phyloP scores from a whole-genome alignment of 2,113 vertebrate species.

The Anser cygnoides region DNA sequence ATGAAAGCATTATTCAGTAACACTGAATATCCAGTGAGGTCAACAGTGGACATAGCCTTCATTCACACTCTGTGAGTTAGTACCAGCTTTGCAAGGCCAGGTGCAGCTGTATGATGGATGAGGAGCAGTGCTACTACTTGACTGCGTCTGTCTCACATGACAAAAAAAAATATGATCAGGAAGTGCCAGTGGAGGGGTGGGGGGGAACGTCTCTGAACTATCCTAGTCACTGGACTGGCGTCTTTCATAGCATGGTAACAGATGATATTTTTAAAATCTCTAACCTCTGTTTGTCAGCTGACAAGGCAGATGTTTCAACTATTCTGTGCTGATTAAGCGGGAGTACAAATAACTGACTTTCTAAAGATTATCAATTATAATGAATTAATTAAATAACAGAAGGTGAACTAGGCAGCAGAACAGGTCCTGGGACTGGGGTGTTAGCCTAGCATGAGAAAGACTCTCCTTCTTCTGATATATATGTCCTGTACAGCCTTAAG shows the following conservation, averaged over 20 bases:
- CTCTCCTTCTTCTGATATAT: accelerated
- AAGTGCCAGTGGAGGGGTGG: neutral
- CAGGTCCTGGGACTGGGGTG: neutral
- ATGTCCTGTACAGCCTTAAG: neutral
- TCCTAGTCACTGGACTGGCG: neutral
- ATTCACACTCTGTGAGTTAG: accelerated
- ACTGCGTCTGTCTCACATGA: accelerated
- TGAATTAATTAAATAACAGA: neutral
- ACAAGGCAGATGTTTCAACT: neutral
- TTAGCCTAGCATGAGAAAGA: neutral
- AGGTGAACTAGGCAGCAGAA: neutral
- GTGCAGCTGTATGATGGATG: too few relatives aligned
- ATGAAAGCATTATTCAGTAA: neutral
- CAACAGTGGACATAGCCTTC: neutral
- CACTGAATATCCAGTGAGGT: neutral
- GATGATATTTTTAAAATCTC: neutral
- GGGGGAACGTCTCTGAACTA: neutral
- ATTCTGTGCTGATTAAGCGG: neutral
- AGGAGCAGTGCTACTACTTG: too few relatives aligned
- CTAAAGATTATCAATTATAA: neutral
- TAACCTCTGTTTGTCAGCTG: neutral
- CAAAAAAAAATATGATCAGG: accelerated
- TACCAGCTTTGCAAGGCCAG: neutral
- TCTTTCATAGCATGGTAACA: neutral
- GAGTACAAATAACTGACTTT: neutral